These are phyloP conservation scores for Plecotus auritus DNA, from an alignment of 2,113 vertebrate genomes.

Conservation along the genomic window DNA sequence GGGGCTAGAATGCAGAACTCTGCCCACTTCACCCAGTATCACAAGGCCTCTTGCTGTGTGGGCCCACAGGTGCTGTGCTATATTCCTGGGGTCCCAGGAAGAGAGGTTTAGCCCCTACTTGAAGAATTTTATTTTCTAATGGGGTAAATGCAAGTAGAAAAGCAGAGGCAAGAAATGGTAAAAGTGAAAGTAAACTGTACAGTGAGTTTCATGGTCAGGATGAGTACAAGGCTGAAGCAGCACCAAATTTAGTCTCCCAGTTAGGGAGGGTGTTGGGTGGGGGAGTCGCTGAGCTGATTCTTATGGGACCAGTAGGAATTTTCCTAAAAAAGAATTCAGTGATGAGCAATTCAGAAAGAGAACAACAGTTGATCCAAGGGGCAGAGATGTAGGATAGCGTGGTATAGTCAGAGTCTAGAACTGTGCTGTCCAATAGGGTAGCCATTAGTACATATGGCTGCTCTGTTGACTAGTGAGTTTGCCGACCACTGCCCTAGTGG, in stretches of 20 bases:
- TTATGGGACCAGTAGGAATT: neutral
- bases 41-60: neutral
- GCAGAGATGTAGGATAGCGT: neutral
- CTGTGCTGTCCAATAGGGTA: neutral
- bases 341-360: neutral
- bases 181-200: neutral
- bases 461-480: too few relatives aligned
- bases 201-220: too few relatives aligned
- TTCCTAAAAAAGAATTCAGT: neutral
- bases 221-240: neutral
- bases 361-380: neutral
- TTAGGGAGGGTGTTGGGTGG: neutral
- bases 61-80: neutral
- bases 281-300: neutral
- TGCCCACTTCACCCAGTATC: fast-evolving
- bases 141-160: neutral
- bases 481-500: neutral
- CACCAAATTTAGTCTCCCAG: neutral
- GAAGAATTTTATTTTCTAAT: neutral
- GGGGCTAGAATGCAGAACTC: neutral
- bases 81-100: neutral
- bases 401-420: neutral
- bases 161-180: neutral
- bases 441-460: neutral
- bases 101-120: neutral